These are phyloP conservation scores for Hippopotamyrus pictus DNA, from an alignment of 2,797 vertebrate species.

Conservation along the genomic window DNA sequence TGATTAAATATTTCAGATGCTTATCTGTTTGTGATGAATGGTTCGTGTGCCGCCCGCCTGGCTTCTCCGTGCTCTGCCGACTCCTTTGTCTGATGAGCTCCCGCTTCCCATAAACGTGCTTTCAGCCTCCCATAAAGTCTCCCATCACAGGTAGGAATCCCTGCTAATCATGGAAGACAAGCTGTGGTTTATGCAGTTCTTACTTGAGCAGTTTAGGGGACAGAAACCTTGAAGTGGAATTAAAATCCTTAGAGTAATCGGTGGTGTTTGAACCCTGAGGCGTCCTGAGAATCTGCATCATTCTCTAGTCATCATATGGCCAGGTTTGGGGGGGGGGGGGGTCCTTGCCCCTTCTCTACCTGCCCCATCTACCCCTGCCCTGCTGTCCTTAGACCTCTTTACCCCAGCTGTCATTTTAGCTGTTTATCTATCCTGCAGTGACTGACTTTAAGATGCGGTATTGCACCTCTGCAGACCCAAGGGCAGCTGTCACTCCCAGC, in stretches of 20 bases:
- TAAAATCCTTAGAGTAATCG: not conserved
- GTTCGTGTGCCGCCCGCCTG: not conserved
- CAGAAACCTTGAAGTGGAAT: not conserved
- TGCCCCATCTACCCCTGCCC: not conserved
- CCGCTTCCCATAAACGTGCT: not conserved
- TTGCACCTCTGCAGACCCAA: not conserved
- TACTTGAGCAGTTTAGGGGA: not conserved
- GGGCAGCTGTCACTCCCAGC: not conserved
- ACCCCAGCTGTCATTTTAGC: not conserved
- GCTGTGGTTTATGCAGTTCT: not conserved
- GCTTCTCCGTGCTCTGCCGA: not conserved
- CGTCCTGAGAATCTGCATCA: not conserved
- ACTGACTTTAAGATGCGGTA: not conserved
- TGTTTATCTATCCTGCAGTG: not conserved
- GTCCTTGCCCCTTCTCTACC: not conserved
- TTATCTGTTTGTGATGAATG: constrained; percentile 57
- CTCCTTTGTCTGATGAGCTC: not conserved
- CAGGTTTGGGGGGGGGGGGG: not conserved
- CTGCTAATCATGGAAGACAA: not conserved
- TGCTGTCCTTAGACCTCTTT: not conserved
- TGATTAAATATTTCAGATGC: constrained; percentile 83
- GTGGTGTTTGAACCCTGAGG: not conserved
- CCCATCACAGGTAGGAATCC: not conserved
- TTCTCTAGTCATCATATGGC: not conserved
- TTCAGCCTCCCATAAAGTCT: not conserved